These are phyloP conservation scores for Euphydryas editha DNA, from an alignment of 2,888 invertebrate species.

Conservation along the genomic window DNA sequence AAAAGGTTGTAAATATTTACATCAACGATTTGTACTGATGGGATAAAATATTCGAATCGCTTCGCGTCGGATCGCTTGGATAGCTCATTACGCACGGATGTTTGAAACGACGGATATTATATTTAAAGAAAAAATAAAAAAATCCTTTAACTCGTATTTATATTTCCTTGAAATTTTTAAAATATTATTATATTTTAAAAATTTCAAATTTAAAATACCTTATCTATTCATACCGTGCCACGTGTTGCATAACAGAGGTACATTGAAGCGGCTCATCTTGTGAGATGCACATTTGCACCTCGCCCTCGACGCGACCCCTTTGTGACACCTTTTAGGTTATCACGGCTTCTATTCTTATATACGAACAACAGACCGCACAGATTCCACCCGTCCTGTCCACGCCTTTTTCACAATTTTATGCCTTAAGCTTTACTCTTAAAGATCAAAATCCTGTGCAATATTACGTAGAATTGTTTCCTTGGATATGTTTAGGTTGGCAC, in stretches of 20 bases:
- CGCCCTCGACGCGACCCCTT: slow-evolving; percentile 52
- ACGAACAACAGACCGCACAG: slow-evolving; percentile 33
- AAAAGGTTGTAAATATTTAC: too few relatives aligned
- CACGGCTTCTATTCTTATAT: slow-evolving; percentile 45
- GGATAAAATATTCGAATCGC: too few relatives aligned
- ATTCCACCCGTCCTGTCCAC: neutral
- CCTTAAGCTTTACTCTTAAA: neutral
- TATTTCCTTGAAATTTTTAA: neutral
- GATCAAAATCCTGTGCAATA: neutral
- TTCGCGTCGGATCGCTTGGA: too few relatives aligned
- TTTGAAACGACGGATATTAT: too few relatives aligned
- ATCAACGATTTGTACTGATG: too few relatives aligned
- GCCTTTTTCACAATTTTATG: slow-evolving; percentile 5
- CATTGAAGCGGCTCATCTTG: slow-evolving; percentile 50
- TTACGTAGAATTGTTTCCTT: slow-evolving; percentile 8
- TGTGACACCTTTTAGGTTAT: slow-evolving; percentile 58
- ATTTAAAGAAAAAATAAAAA: too few relatives aligned
- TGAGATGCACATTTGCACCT: slow-evolving; percentile 67
- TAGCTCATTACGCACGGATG: too few relatives aligned
- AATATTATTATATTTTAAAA: too few relatives aligned
- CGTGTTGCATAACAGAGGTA: slow-evolving; percentile 36
- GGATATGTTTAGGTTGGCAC: slow-evolving; percentile 33
- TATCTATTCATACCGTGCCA: slow-evolving; percentile 19
- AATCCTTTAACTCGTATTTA: neutral
- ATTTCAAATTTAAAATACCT: slow-evolving; percentile 10